Base-by-base conservation (phyloP, 1,140 invertebrate genomes). In the Episyrphus balteatus region DNA sequence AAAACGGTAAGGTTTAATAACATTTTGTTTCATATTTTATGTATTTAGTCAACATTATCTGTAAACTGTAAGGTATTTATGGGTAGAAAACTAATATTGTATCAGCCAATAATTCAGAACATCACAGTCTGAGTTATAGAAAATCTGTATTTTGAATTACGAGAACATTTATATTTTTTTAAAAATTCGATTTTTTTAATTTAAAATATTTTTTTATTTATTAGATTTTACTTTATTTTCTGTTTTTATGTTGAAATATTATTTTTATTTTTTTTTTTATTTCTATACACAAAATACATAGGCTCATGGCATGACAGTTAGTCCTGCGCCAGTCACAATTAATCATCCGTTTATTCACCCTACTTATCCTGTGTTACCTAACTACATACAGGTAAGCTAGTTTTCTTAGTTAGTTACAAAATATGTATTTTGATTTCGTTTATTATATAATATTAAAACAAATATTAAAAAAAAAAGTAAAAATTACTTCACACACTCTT, bases 291-390 rank as follows among this genome's bases (percentile, higher is more conserved):
- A 26, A 26, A 5, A 26, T 26, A n/a, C 11, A 39, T 59, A 68
- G 66, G 66, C 66, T 62, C 66, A 68, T 63, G 65, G 66, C 57
- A 68, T 68, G 66, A 68, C 65, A 51, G 65, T 68, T 59, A 68
- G 62, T 68, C 66, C 66, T 59, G 65, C 66, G 63, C 66, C 65
- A 62, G 62, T 68, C 66, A 68, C 66, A 60, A 63, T 68, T 57
- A 68, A 66, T 61, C 65, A 68, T 68, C 63, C 61, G 61, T 68
- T 65, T 64, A 57, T 66, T 60, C 65, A 68, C 55, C 59, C 66
- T 65, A 64, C 58, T 66, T 68, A 62, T 68, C 63, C 62, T 62
- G 65, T 66, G 55, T 59, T 66, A 58, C 62, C 65, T 63, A 64
- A 63, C 59, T 68, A 66, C 61, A 61, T 66, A 53, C 66, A 68